These are phyloP conservation scores for Papilio machaon DNA, from an alignment of 1,140 invertebrate species.

Conservation along the genomic window DNA sequence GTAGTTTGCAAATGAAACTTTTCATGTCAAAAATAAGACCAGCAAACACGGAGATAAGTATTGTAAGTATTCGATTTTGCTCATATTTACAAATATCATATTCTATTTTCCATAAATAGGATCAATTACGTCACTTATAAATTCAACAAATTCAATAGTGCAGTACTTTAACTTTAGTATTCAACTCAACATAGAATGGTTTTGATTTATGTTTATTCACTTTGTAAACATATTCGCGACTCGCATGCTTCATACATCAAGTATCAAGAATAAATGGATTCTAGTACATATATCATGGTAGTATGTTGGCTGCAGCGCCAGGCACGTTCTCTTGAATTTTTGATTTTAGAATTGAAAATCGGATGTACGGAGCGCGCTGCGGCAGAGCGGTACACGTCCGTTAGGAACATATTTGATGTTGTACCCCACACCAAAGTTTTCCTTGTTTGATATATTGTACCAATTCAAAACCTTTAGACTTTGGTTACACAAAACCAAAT, in stretches of 20 bases:
- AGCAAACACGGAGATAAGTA: neutral
- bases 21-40: neutral
- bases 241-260: conserved; percentile 11
- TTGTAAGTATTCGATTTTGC: neutral
- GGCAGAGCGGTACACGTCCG: neutral
- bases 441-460: neutral
- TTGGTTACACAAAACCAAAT: too few relatives aligned
- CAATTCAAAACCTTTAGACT: neutral
- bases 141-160: conserved; percentile 4
- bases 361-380: neutral
- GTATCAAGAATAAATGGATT: conserved; percentile 16
- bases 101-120: conserved; percentile 3
- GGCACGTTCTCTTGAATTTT: conserved; percentile 29
- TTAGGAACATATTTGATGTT: neutral
- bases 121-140: neutral
- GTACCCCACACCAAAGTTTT: neutral
- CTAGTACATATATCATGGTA: conserved; percentile 18
- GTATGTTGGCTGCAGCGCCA: conserved; percentile 19
- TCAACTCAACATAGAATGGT: neutral
- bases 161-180: conserved; percentile 21
- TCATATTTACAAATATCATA: neutral
- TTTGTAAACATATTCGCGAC: conserved; percentile 6
- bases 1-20: neutral
- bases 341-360: conserved; percentile 32
- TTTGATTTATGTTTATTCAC: conserved; percentile 14